These are phyloP conservation scores for Xenopus laevis DNA, from an alignment of 2,113 vertebrate species.

Conservation along the genomic window DNA sequence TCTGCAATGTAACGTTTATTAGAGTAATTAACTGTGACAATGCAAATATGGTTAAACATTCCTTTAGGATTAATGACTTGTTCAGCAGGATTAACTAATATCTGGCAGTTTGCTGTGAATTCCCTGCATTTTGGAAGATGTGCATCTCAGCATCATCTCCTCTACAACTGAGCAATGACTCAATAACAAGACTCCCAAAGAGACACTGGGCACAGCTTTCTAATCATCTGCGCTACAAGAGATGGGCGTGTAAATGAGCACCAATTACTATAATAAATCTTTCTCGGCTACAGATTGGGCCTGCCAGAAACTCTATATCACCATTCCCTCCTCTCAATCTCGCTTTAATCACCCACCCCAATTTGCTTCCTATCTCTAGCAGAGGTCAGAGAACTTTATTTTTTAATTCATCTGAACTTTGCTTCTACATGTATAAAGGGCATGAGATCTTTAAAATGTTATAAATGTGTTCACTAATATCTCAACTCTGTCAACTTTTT, in stretches of 20 bases:
- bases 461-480: too few relatives aligned
- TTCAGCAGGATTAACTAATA: background rate
- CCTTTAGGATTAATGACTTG: background rate
- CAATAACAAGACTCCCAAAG: constrained; percentile 1
- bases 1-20: too few relatives aligned
- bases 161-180: constrained; percentile 9
- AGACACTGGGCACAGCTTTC: constrained; percentile 1
- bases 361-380: too few relatives aligned
- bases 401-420: too few relatives aligned
- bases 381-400: too few relatives aligned
- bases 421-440: too few relatives aligned
- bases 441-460: too few relatives aligned
- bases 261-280: constrained; percentile 17
- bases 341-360: too few relatives aligned
- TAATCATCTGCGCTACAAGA: constrained; percentile 18
- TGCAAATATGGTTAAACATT: background rate
- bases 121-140: constrained; percentile 2
- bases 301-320: background rate
- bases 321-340: too few relatives aligned
- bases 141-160: background rate
- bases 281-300: background rate
- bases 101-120: background rate
- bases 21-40: background rate
- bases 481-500: too few relatives aligned
- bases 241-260: constrained; percentile 5